These are phyloP conservation scores for Spilogale gracilis DNA, from an alignment of 2,113 vertebrate genomes.

Conservation along the genomic window DNA sequence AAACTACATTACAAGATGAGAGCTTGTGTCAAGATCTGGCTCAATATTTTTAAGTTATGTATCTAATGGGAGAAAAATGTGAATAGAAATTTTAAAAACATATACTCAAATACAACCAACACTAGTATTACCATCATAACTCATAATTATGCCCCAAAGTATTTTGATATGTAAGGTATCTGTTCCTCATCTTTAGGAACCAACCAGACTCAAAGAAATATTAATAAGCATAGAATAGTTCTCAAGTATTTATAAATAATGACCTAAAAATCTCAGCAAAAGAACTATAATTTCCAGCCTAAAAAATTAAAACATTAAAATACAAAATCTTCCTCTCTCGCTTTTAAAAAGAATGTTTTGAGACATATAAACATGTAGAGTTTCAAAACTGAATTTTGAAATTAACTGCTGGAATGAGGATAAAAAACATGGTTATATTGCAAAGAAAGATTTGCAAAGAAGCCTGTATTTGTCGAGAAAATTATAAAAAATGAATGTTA, in stretches of 20 bases:
- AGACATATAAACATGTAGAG: background rate
- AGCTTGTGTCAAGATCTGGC: background rate
- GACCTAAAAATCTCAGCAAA: background rate
- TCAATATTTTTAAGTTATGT: background rate
- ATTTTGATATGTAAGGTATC: background rate
- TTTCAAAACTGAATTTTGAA: slow-evolving; percentile 34
- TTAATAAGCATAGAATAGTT: background rate
- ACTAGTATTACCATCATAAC: background rate
- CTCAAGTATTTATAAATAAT: background rate
- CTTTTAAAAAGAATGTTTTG: background rate
- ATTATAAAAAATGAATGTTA: background rate
- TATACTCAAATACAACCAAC: accelerated
- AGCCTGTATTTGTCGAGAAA: background rate
- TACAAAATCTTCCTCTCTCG: background rate
- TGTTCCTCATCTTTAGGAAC: background rate
- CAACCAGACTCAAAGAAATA: background rate
- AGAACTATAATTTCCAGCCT: background rate
- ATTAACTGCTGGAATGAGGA: background rate
- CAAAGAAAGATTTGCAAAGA: background rate
- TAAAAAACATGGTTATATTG: background rate
- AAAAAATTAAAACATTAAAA: slow-evolving; percentile 30
- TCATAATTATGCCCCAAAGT: background rate
- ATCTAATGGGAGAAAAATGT: background rate
- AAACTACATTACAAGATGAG: background rate
- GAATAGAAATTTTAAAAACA: background rate